Base-by-base conservation (phyloP, 2,888 invertebrate species). In the Hirtodrosophila confusa region DNA sequence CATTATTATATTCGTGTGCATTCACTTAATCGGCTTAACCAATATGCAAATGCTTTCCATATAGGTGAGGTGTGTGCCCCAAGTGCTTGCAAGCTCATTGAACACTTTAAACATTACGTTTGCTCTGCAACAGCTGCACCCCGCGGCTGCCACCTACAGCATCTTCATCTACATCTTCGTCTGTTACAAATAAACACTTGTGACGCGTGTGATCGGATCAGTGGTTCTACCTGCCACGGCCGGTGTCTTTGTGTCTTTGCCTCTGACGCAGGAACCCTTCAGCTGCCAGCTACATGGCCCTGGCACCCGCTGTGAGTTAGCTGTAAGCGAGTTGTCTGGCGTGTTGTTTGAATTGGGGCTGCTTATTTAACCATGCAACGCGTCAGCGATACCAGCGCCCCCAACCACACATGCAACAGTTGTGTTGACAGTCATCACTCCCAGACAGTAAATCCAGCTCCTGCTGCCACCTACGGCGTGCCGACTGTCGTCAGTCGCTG, bases 121-220 rank as follows among this genome's bases (percentile, higher is more conserved):
- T 45, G 33, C 41, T 41, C 47, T 45, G 70, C 55, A 51, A 56
- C 62, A 62, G 70, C 57, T 60, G 75, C 75, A 72, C 23, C 41
- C 44, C 6, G 0, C 27, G 2, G 17, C 27, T 27, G 27, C 27
- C 6, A 5, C 5, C 6, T 27, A 27, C 4, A 27, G 27, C 27
- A 65, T 35, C 66, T 66, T 37, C 58, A 58, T 27, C 66, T 47
- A 7, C 54, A 11, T 48, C 68, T 53, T 24, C 40, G 48, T 55
- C 33, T 48, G 57, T 69, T 80, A 74, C 74, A 82, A 82, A 83
- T 82, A 87, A 83, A 82, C 85, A 85, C 86, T 85, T 83, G 61
- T 69, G 82, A 80, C 85, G 82, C 86, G 80, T 83, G 61, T 69
- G 82, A 80, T 86, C 84, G 66, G 80, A 86, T 80, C 80, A 84